These are phyloP conservation scores for Maccullochella peelii DNA, from an alignment of 2,113 vertebrate species.

Conservation along the genomic window DNA sequence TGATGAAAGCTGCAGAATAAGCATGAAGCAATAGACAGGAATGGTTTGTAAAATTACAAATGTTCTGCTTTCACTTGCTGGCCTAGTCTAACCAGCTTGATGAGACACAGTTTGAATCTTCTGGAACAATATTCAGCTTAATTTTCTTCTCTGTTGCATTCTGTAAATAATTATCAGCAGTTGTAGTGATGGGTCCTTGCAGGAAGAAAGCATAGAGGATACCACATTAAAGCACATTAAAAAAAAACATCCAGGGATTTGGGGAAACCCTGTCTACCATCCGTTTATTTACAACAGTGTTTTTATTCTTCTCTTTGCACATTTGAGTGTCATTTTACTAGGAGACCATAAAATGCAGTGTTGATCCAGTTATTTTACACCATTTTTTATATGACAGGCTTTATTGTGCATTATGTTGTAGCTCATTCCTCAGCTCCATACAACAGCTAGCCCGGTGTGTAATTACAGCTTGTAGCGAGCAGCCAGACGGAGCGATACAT, in stretches of 20 bases:
- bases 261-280: slow-evolving; percentile 50
- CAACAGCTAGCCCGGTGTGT: slow-evolving; percentile 88
- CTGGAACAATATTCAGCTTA: neutral
- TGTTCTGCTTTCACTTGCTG: neutral
- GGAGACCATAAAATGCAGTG: slow-evolving; percentile 66
- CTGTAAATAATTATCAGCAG: neutral
- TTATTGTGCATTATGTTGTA: slow-evolving; percentile 96
- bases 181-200: neutral
- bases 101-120: neutral
- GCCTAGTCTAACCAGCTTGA: neutral
- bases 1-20: neutral
- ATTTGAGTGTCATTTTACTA: slow-evolving; percentile 76
- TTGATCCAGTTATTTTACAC: slow-evolving; percentile 91
- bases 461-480: slow-evolving; percentile 95
- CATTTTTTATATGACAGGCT: slow-evolving; percentile 94
- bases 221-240: neutral
- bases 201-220: neutral
- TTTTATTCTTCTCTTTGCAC: slow-evolving; percentile 58
- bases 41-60: neutral
- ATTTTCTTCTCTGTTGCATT: neutral
- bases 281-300: slow-evolving; percentile 32
- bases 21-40: neutral
- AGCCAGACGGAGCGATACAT: slow-evolving; percentile 91
- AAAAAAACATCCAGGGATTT: slow-evolving; percentile 4
- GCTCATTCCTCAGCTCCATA: slow-evolving; percentile 90